Evolutionary conservation across 2,797 vertebrate species (phyloP).

Genomic region (Anas bahamensis): DNA sequence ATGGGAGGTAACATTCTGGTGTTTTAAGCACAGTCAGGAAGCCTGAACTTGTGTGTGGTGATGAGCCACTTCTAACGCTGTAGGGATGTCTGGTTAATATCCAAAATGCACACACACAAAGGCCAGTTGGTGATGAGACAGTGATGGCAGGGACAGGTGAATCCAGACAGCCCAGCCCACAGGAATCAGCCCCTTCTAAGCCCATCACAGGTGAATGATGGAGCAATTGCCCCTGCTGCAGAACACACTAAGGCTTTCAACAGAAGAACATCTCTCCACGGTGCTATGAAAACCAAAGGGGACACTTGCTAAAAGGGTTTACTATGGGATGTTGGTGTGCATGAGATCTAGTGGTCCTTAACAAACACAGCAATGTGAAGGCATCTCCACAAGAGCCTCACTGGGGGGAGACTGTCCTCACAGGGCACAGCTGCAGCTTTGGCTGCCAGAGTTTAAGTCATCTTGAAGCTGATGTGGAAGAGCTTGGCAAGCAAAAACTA

Average conservation of each 20-base stretch:
- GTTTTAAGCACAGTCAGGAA: not conserved
- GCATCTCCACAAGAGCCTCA: accelerated
- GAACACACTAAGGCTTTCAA: not conserved
- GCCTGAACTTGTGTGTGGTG: not conserved
- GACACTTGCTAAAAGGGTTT: not conserved
- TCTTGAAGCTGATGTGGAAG: not conserved
- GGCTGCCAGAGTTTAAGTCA: not conserved
- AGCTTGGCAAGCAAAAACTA: not conserved
- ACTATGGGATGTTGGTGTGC: not conserved
- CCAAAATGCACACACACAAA: not conserved
- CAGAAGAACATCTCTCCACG: not conserved
- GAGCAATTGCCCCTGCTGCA: not conserved
- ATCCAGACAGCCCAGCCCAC: too few species aligned
- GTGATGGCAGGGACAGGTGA: not conserved
- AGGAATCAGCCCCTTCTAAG: not conserved
- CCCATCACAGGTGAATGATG: not conserved
- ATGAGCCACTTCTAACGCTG: not conserved
- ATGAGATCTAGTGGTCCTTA: not conserved
- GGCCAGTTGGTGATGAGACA: not conserved
- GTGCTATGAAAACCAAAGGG: not conserved
- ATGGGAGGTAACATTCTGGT: not conserved
- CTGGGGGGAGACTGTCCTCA: not conserved
- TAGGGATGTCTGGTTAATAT: not conserved
- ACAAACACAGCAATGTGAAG: not conserved
- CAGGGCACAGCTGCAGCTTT: not conserved